Percentiles rank a stretch among this genome's conserved stretches.
phyloP scores from a whole-genome alignment of 2,797 vertebrate genomes.

The Pogonophryne albipinna region DNA sequence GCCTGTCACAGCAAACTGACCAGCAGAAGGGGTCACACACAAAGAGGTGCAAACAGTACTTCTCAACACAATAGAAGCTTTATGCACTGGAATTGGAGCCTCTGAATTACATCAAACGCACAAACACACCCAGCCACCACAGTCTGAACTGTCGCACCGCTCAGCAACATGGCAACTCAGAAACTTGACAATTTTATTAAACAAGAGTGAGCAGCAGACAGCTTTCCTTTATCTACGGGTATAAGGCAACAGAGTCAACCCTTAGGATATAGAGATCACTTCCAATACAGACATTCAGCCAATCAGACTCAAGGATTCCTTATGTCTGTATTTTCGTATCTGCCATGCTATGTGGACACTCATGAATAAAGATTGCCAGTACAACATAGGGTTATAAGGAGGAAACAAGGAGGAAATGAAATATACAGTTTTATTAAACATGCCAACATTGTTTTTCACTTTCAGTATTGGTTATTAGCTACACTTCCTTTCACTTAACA shows the following conservation, averaged over 20 bases:
- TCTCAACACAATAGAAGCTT: slow-evolving; percentile 35
- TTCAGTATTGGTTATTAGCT: neutral
- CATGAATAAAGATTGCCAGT: slow-evolving; percentile 36
- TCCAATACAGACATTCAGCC: slow-evolving; percentile 36
- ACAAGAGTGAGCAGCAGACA: neutral
- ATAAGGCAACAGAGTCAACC: slow-evolving; percentile 22
- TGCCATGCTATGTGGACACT: slow-evolving; percentile 36
- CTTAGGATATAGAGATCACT: slow-evolving; percentile 18
- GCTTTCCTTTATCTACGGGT: slow-evolving; percentile 18
- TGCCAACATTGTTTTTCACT: neutral
- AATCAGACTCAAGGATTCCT: slow-evolving; percentile 6
- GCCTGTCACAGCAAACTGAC: slow-evolving; percentile 26
- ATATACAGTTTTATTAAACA: neutral
- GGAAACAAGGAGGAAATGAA: neutral
- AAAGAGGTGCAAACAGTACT: slow-evolving; percentile 46
- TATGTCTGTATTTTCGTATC: slow-evolving; percentile 21
- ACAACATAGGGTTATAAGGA: neutral
- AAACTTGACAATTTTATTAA: slow-evolving; percentile 15
- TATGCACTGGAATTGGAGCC: neutral
- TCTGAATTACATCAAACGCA: slow-evolving; percentile 25
- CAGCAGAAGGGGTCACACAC: slow-evolving; percentile 34
- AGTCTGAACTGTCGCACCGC: neutral
- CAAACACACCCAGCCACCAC: neutral
- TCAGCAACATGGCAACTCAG: neutral
- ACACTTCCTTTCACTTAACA: too few species aligned